Evolutionary conservation across 2,888 invertebrate species (phyloP), one percentile per base, ranked within the genome.

Genomic region (Thereva nobilitata): DNA sequence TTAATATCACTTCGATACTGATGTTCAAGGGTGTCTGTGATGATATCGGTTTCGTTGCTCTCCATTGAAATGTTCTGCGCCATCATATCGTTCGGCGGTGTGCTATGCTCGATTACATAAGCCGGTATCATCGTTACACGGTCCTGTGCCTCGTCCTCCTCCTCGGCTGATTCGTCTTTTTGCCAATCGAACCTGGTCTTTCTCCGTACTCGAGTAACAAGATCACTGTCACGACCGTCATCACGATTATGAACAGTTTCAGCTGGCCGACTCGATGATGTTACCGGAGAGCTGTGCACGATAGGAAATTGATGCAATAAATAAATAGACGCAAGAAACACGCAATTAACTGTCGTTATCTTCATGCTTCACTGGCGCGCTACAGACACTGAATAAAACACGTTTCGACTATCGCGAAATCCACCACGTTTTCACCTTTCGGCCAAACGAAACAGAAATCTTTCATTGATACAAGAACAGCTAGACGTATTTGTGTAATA

Each of bases 121-220:
- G 10, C 7, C n/a, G 47, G 5, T 38, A n/a, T 45, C 63, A 37
- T 4, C n/a, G n/a, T 61, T 45, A 1, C 53, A n/a, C 6, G 8
- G 12, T 4, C 35, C 10, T 49, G 23, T 23, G 23, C n/a, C 6
- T 55, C 55, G 9, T 37, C 42, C 35, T 38, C 35, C 9, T 42
- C 45, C n/a, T 61, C 54, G n/a, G 12, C 49, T 4, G 9, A 5
- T 6, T 55, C 50, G 44, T 54, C 66, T 55, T 56, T 56, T 53
- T 67, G 68, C 68, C 68, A 68, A 67, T 70, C 70, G 38, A 68
- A 68, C 9, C 50, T 55, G 4, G 37, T 35, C 23, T 50, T 50
- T 49, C 56, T n/a, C 35, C 10, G 37, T n/a, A 34, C 5, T 9
- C 63, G 55, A 23, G 34, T 47, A 23, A 45, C 44, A 57, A 50